These are phyloP conservation scores for Otis tarda DNA, from an alignment of 2,113 vertebrate species.

Conservation along the genomic window DNA sequence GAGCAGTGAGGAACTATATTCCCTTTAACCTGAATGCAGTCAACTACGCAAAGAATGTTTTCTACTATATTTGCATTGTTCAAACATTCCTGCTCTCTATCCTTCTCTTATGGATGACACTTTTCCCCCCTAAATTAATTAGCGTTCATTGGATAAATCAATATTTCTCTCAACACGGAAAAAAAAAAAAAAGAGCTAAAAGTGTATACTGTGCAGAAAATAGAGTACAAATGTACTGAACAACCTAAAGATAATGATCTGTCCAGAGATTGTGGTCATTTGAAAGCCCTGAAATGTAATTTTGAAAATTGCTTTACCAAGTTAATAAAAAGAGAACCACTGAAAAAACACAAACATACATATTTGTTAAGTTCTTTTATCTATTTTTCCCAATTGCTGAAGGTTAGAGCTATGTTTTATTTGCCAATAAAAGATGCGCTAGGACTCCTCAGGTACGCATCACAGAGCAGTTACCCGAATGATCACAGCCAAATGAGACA, in stretches of 20 bases:
- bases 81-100: neutral
- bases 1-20: neutral
- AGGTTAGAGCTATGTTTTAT: neutral
- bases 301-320: neutral
- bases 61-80: neutral
- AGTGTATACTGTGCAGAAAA: neutral
- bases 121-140: neutral
- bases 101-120: neutral
- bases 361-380: neutral
- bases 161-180: neutral
- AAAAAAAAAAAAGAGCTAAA: neutral
- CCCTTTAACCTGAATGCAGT: neutral
- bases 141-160: neutral
- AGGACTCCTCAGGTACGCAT: neutral
- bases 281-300: conserved; percentile 13
- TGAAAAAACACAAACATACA: neutral
- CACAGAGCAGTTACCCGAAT: neutral
- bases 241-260: neutral
- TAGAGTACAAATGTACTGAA: neutral
- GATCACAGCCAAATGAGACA: neutral
- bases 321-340: neutral
- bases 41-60: neutral
- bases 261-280: neutral
- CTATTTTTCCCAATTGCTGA: neutral
- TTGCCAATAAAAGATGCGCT: neutral